Conservation (phyloP, 2,888 invertebrate genomes). For the Aphodius granarius region DNA sequence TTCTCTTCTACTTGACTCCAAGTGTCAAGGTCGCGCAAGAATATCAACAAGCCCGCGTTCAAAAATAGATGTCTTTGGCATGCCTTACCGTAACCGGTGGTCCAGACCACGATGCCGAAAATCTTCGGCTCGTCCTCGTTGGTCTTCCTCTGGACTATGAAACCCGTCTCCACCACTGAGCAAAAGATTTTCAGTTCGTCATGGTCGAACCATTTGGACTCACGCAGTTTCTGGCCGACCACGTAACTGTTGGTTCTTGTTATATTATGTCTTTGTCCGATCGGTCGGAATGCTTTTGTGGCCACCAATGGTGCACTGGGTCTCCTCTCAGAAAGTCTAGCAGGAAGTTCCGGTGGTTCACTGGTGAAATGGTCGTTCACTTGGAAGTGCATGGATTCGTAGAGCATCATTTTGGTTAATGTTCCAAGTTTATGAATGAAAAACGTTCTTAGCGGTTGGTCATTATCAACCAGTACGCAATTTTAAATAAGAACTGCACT, state of each 20-base stretch:
- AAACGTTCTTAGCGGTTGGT: no score
- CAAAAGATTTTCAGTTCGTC: slow-evolving; percentile 72
- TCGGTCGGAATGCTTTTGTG: neutral
- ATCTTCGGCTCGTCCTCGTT: slow-evolving; percentile 60
- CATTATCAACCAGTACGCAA: no score
- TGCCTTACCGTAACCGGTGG: slow-evolving; percentile 69
- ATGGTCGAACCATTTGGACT: slow-evolving; percentile 75
- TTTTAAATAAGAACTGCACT: no score
- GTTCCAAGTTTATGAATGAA: neutral
- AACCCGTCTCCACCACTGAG: slow-evolving; percentile 72
- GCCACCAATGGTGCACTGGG: slow-evolving; percentile 16
- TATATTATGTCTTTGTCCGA: neutral
- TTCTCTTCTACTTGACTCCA: neutral
- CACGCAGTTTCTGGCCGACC: slow-evolving; percentile 70
- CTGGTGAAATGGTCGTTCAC: slow-evolving; percentile 28
- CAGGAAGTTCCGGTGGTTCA: neutral
- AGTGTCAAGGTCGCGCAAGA: neutral
- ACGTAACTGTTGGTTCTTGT: slow-evolving; percentile 57
- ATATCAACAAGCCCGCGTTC: neutral
- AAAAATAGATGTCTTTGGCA: neutral
- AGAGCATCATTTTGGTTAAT: slow-evolving; percentile 32
- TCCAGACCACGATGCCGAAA: slow-evolving; percentile 73
- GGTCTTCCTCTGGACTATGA: slow-evolving; percentile 66
- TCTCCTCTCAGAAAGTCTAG: slow-evolving; percentile 21
- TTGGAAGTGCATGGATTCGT: slow-evolving; percentile 36